Percentiles rank a stretch among this genome's conserved stretches.
Evolutionary conservation across 2,113 vertebrate genomes (phyloP).

Genomic region (Leucosticte australis): DNA sequence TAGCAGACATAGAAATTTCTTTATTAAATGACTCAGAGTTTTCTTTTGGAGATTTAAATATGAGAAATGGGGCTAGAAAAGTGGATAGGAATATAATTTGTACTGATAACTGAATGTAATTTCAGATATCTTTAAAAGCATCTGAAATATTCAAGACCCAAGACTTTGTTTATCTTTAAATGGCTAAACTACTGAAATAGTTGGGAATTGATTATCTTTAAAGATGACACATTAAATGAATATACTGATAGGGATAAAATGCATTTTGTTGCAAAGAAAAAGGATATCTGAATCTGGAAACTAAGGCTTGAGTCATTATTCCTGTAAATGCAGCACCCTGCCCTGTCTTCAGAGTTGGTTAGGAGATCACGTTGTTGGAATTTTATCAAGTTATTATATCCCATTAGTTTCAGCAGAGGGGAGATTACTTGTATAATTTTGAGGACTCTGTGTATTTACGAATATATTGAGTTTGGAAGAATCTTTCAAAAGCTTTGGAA

Average conservation of each 20-base stretch:
- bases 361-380: not conserved
- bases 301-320: not conserved
- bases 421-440: not conserved
- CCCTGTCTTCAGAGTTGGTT: not conserved
- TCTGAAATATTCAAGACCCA: not conserved
- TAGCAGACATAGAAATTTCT: not conserved
- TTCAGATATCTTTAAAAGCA: not conserved
- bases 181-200: not conserved
- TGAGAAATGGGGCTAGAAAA: not conserved
- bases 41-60: not conserved
- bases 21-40: not conserved
- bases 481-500: not conserved
- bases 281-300: not conserved
- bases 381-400: not conserved
- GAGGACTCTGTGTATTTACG: not conserved
- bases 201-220: not conserved
- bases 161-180: not conserved
- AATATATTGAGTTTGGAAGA: not conserved
- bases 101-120: not conserved
- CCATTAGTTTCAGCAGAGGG: not conserved
- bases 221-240: not conserved
- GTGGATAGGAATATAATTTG: not conserved
- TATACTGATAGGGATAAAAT: not conserved
- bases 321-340: not conserved
- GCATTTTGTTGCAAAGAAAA: not conserved